Percentiles rank a stretch among this genome's conserved stretches.
Evolutionary conservation across 2,888 invertebrate species (phyloP).

Genomic region (Hemaris fuciformis): DNA sequence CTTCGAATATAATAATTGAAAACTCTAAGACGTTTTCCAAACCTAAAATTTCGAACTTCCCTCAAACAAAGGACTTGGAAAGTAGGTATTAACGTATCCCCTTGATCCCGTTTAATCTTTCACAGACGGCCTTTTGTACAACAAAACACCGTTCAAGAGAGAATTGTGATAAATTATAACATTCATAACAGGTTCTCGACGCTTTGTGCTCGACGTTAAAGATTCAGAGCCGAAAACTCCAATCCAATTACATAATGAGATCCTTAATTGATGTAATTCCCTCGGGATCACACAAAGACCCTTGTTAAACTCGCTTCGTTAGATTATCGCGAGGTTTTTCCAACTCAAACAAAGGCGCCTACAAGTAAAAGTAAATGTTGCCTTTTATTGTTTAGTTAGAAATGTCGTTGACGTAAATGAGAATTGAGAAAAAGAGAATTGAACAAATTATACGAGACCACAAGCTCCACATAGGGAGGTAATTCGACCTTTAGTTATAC

Average conservation of each 20-base stretch:
- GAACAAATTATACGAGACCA: no score
- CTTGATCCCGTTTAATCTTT: not conserved
- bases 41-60: not conserved
- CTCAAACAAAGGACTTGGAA: not conserved
- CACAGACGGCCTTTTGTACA: not conserved
- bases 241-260: constrained; percentile 5
- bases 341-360: not conserved
- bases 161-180: not conserved
- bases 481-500: no score
- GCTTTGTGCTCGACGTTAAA: not conserved
- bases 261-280: not conserved
- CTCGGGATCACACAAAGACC: not conserved
- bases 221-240: not conserved
- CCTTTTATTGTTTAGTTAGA: no score
- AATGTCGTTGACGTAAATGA: not conserved
- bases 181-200: not conserved
- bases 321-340: not conserved
- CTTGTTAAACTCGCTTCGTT: not conserved
- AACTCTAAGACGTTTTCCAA: not conserved
- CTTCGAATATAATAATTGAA: not conserved
- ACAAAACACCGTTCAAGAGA: not conserved
- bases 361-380: not conserved
- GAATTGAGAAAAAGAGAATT: not conserved
- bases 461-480: no score
- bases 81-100: not conserved